These are phyloP conservation scores for Regulus satrapa DNA, from an alignment of 2,113 vertebrate genomes.

Conservation along the genomic window DNA sequence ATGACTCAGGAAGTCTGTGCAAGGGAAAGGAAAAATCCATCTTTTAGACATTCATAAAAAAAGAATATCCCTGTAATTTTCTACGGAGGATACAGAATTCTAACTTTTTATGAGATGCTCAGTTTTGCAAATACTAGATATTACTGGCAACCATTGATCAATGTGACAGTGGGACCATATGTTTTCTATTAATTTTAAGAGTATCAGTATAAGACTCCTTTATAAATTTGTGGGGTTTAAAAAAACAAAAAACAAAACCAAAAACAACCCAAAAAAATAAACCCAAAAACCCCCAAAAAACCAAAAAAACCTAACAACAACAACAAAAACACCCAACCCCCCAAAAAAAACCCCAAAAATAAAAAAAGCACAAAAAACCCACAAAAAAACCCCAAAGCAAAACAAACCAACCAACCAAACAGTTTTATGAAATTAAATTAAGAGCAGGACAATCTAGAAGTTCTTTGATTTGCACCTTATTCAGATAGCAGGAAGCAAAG, in stretches of 20 bases:
- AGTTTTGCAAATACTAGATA: background rate
- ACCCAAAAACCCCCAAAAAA: no score
- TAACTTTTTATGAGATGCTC: background rate
- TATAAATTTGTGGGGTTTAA: no score
- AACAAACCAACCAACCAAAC: no score
- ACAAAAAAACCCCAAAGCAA: no score
- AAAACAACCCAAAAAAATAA: no score
- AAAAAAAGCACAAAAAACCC: no score
- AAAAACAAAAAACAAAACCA: no score
- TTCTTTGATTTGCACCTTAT: background rate
- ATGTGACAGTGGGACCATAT: background rate
- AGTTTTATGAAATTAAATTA: background rate
- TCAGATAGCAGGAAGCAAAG: background rate
- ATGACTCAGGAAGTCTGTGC: background rate
- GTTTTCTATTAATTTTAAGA: background rate
- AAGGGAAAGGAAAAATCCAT: background rate
- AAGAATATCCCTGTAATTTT: background rate
- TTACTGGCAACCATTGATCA: background rate
- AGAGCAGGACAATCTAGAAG: background rate
- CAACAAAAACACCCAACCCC: no score
- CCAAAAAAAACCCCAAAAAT: no score
- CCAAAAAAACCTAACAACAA: no score
- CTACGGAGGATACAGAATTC: background rate
- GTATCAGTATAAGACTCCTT: background rate
- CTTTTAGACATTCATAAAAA: background rate